Conservation (phyloP, 2,113 vertebrate genomes). For the Arvicanthis niloticus region DNA sequence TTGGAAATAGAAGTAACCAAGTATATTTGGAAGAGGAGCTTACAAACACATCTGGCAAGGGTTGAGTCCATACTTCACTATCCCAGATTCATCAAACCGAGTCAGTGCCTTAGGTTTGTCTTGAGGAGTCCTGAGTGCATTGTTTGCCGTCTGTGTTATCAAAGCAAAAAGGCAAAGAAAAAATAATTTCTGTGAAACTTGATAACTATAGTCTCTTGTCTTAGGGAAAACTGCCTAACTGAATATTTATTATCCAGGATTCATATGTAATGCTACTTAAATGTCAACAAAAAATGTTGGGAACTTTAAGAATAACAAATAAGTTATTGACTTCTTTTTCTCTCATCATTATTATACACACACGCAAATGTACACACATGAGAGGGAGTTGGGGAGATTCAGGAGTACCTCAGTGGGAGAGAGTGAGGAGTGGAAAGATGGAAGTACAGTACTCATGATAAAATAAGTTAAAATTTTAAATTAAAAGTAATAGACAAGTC, state of each 20-base stretch:
- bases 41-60: background rate
- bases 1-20: background rate
- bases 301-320: background rate
- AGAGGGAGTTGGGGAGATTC: background rate
- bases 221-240: background rate
- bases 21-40: background rate
- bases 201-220: constrained; percentile 36
- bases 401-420: background rate
- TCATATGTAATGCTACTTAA: background rate
- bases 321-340: background rate
- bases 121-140: background rate
- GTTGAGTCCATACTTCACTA: background rate
- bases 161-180: background rate
- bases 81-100: background rate
- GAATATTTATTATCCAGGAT: constrained; percentile 24
- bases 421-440: background rate
- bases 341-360: background rate
- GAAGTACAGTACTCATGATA: no score
- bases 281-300: constrained; percentile 31
- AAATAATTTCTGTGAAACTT: constrained; percentile 18
- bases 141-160: background rate
- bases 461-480: background rate
- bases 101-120: background rate
- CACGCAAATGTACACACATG: background rate
- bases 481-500: background rate